These are phyloP conservation scores for Cacoxenus indagator DNA, from an alignment of 2,888 invertebrate genomes.

Conservation along the genomic window DNA sequence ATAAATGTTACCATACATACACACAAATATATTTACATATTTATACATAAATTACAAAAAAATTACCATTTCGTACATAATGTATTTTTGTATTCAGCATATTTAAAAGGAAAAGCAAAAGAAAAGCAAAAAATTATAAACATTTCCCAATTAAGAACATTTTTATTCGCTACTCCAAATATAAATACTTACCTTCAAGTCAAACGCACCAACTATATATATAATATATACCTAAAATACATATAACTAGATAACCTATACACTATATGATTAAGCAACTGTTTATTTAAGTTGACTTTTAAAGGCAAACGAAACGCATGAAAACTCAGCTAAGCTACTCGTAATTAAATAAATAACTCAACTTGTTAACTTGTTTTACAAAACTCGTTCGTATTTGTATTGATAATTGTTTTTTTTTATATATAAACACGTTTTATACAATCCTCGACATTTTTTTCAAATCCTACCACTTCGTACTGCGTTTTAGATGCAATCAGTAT, in stretches of 20 bases:
- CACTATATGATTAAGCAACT: conserved; percentile 13
- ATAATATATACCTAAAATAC: conserved; percentile 28
- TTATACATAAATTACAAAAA: conserved; percentile 32
- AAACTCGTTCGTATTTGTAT: not conserved
- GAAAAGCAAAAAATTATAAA: not conserved
- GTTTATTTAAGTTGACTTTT: conserved; percentile 20
- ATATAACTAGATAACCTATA: conserved; percentile 19
- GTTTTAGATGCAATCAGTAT: too few relatives aligned
- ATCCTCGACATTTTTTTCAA: conserved; percentile 46
- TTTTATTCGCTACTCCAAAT: conserved; percentile 39
- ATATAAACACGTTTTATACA: conserved; percentile 23
- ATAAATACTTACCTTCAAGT: conserved; percentile 32
- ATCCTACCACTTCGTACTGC: too few relatives aligned
- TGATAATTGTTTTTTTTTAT: conserved; percentile 11
- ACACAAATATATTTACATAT: conserved; percentile 25
- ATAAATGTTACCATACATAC: conserved; percentile 16
- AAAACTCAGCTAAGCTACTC: conserved; percentile 25
- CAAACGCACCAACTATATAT: conserved; percentile 37
- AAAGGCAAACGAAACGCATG: conserved; percentile 27
- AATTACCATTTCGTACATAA: conserved; percentile 46
- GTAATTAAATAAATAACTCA: conserved; percentile 29
- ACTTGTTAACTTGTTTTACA: conserved; percentile 43
- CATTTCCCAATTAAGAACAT: conserved; percentile 30
- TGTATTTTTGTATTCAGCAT: conserved; percentile 62
- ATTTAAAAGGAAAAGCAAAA: conserved; percentile 22